These are phyloP conservation scores for Tenebrosternarchus preto DNA, from an alignment of 2,113 vertebrate species.

Conservation along the genomic window DNA sequence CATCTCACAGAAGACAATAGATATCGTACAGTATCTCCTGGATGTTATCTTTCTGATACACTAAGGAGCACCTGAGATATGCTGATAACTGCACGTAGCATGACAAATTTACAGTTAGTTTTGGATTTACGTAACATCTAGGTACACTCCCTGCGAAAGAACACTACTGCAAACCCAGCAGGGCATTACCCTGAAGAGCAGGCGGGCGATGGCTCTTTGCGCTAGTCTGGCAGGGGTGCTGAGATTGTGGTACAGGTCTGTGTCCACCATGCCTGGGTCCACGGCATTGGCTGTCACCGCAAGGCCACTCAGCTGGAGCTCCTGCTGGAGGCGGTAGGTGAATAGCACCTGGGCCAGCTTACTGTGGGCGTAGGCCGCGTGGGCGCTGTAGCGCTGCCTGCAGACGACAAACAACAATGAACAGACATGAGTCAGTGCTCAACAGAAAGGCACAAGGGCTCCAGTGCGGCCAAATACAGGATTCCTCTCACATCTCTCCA, in stretches of 20 bases:
- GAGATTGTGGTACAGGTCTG: conserved; percentile 80
- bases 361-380: conserved; percentile 86
- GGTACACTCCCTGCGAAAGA: not conserved
- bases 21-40: too few species aligned
- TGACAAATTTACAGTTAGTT: too few species aligned
- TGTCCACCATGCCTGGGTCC: conserved; percentile 90
- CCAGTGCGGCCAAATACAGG: too few species aligned
- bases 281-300: conserved; percentile 82
- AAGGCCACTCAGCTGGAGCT: conserved; percentile 71
- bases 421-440: not conserved
- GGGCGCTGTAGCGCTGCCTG: conserved; percentile 80
- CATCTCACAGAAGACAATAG: too few species aligned
- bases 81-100: not conserved
- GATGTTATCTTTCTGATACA: not conserved
- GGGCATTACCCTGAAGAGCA: conserved; percentile 82
- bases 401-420: not conserved
- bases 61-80: not conserved
- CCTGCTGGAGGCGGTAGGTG: conserved; percentile 80
- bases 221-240: conserved; percentile 70
- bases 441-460: not conserved
- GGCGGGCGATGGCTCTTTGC: conserved; percentile 66
- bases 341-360: conserved; percentile 90
- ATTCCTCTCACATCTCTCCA: too few species aligned
- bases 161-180: not conserved
- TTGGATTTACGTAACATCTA: too few species aligned